A percentile compares a stretch with the other conserved stretches of the same genome.
phyloP scores from a whole-genome alignment of 1,140 invertebrate species.

The Drosophila oshimai region DNA sequence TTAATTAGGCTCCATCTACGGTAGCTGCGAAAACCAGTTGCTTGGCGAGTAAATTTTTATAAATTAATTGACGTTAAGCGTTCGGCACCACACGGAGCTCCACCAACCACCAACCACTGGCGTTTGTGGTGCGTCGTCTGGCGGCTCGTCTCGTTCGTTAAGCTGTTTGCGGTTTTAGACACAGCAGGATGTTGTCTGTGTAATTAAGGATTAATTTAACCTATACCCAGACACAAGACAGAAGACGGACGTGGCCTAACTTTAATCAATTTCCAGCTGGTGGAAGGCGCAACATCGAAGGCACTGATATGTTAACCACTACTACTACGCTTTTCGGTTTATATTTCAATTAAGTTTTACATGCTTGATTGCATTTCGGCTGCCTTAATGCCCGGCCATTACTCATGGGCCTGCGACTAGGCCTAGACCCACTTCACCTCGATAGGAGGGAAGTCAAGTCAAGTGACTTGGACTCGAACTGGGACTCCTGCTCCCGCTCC shows the following conservation, averaged over 20 bases:
- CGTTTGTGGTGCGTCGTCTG: constrained; percentile 47
- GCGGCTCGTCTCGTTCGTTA: constrained; percentile 81
- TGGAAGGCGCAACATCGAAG: background rate
- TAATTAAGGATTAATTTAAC: constrained; percentile 82
- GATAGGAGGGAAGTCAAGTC: background rate
- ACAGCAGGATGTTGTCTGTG: constrained; percentile 82
- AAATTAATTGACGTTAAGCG: constrained; percentile 82
- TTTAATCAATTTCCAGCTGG: constrained; percentile 54
- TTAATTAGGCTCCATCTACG: constrained; percentile 53
- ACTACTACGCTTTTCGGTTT: constrained; percentile 61
- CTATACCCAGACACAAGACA: constrained; percentile 69
- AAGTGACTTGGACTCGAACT: background rate
- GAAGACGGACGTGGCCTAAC: constrained; percentile 4
- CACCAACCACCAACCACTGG: background rate
- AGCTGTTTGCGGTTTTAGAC: constrained; percentile 69
- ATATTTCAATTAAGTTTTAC: constrained; percentile 81
- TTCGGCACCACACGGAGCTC: constrained; percentile 68
- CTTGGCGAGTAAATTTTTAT: constrained; percentile 46
- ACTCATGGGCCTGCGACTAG: constrained; percentile 61
- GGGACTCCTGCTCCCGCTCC: too few relatives aligned
- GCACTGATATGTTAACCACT: constrained; percentile 75
- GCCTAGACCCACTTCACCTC: constrained; percentile 30
- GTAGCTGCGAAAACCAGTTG: constrained; percentile 56
- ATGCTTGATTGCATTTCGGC: constrained; percentile 77
- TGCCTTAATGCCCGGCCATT: constrained; percentile 72